A percentile compares a stretch with the other conserved stretches of the same genome.
These are phyloP conservation scores for Thamnophis sirtalis DNA, from an alignment of 2,113 vertebrate genomes.

Conservation along the genomic window DNA sequence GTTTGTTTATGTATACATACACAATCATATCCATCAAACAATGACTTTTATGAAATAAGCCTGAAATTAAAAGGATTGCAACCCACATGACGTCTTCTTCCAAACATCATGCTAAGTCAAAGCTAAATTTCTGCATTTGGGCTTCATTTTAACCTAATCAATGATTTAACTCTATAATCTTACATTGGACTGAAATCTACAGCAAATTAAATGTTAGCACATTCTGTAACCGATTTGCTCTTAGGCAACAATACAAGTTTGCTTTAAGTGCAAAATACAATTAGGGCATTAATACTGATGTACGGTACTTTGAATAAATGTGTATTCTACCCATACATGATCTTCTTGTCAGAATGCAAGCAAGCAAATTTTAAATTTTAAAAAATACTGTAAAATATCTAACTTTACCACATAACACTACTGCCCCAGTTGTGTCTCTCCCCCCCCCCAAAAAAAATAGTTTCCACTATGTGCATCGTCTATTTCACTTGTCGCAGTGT, in stretches of 20 bases:
- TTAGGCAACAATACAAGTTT: neutral
- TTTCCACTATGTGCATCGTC: neutral
- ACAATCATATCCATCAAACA: neutral
- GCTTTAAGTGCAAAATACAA: neutral
- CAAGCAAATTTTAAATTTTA: neutral
- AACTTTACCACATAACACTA: neutral
- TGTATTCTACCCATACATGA: neutral
- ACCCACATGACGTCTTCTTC: neutral
- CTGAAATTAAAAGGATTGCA: neutral
- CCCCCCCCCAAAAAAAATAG: neutral
- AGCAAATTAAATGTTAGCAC: neutral
- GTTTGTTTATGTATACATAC: neutral
- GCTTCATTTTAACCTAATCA: neutral
- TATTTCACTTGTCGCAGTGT: neutral
- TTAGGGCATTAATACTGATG: neutral
- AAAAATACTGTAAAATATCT: neutral
- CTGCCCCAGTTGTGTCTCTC: neutral
- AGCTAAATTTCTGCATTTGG: neutral
- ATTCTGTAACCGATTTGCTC: neutral
- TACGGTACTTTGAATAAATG: neutral
- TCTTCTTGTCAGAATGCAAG: neutral
- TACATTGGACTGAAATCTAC: neutral
- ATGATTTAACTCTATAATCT: neutral
- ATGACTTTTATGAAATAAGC: neutral
- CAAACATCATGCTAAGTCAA: neutral